Evolutionary conservation across 2,888 invertebrate genomes (phyloP).

Genomic region (Hypolimnas misippus): DNA sequence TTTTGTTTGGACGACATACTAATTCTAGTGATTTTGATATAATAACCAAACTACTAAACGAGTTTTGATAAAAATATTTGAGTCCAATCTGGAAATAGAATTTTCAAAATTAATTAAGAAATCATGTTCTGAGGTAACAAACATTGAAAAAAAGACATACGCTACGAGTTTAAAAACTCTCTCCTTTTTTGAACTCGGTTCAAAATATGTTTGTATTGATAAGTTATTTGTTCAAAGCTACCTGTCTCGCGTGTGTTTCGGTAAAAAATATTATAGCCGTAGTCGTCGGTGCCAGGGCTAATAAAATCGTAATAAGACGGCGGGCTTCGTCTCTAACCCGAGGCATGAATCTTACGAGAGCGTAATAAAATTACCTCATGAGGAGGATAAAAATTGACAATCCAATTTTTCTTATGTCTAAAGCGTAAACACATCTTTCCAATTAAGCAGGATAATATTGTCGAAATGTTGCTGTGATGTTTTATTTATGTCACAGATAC

Average conservation of each 20-base stretch:
- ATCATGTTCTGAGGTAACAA: no score
- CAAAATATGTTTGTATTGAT: conserved; percentile 46
- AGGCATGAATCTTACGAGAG: conserved; percentile 66
- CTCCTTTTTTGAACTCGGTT: no score
- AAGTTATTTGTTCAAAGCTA: conserved; percentile 52
- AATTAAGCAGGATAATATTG: conserved; percentile 36
- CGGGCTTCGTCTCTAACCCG: conserved; percentile 57
- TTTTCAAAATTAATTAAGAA: no score
- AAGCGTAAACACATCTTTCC: conserved; percentile 39
- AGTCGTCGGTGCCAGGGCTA: conserved; percentile 58
- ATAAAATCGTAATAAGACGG: conserved; percentile 78
- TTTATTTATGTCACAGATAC: background rate
- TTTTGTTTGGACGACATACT: no score
- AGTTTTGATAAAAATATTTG: no score
- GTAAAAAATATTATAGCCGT: conserved; percentile 68
- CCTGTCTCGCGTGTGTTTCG: conserved; percentile 56
- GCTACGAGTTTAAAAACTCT: no score
- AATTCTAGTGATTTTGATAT: no score
- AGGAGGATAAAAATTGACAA: conserved; percentile 70
- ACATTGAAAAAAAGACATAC: no score
- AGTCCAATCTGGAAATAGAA: no score
- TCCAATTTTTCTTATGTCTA: conserved; percentile 59
- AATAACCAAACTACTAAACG: no score
- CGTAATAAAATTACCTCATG: conserved; percentile 77
- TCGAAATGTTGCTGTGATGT: conserved; percentile 6